phyloP scores from a whole-genome alignment of 2,113 vertebrate species.

The Oreochromis tanganicae region DNA sequence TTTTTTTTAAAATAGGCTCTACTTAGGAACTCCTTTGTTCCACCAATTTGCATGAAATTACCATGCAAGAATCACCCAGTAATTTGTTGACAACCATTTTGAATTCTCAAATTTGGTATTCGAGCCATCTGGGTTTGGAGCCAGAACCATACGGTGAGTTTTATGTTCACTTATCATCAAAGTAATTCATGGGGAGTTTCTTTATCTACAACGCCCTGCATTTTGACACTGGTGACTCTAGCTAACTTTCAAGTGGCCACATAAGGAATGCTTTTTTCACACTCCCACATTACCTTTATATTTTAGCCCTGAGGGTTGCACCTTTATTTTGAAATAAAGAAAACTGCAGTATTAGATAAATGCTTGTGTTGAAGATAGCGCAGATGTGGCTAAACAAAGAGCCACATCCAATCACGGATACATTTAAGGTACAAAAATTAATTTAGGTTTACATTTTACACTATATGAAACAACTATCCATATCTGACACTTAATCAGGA shows the following conservation, averaged over 20 bases:
- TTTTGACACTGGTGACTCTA: neutral
- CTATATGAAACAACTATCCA: neutral
- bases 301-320: neutral
- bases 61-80: neutral
- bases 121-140: neutral
- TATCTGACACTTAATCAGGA: accelerated
- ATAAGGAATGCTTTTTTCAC: neutral
- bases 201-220: neutral
- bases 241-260: neutral
- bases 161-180: neutral
- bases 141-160: neutral
- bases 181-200: neutral
- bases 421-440: neutral
- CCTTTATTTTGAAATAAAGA: neutral
- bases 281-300: neutral
- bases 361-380: neutral
- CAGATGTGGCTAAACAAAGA: neutral
- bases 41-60: neutral
- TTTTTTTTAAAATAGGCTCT: neutral
- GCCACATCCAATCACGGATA: neutral
- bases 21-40: neutral
- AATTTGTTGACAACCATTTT: neutral
- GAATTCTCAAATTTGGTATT: neutral
- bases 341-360: neutral
- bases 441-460: neutral